Evolutionary conservation across 2,888 invertebrate genomes (phyloP), one percentile per base, ranked within the genome.

Genomic region (Argyresthia albistria): DNA sequence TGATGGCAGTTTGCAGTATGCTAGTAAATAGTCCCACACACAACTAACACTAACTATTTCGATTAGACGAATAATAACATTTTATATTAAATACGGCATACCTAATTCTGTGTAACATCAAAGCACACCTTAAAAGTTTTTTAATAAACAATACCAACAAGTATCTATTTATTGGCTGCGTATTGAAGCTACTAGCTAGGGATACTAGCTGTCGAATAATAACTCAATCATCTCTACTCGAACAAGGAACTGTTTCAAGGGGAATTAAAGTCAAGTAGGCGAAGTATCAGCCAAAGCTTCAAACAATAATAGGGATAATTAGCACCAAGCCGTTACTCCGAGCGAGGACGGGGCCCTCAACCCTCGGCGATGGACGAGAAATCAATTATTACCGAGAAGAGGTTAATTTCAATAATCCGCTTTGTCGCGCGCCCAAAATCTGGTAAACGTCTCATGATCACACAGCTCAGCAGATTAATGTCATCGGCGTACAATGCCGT

Each of bases 351-450:
- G 54, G 53, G 67, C 75, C 77, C 76, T 69, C 64, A 56, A 60
- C 65, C 61, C 53, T 68, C 62, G 63, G 68, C 67, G 25, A 25
- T 67, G 73, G 73, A 73, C 60, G 56, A 56, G 64, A 69, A 76
- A 74, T 70, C 78, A 72, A 78, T 82, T 76, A 77, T 79, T 77
- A 76, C 65, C 65, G 70, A 59, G 77, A 77, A 76, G 80, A 80
- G 79, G 82, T 79, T 81, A 80, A 83, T 82, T 78, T 80, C 70
- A 71, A 76, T 82, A 82, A 84, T 79, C 80, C 76, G 68, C 76
- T 82, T 81, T 75, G 64, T 65, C 66, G 65, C 67, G 70, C 70
- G 58, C 59, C 66, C 64, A 64, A 66, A 75, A 75, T 70, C 69
- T 68, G 66, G 54, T 57, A 45, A 42, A n/a, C 12, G 39, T 46